phyloP scores from a whole-genome alignment of 2,113 vertebrate species.

The Gadus chalcogrammus region DNA sequence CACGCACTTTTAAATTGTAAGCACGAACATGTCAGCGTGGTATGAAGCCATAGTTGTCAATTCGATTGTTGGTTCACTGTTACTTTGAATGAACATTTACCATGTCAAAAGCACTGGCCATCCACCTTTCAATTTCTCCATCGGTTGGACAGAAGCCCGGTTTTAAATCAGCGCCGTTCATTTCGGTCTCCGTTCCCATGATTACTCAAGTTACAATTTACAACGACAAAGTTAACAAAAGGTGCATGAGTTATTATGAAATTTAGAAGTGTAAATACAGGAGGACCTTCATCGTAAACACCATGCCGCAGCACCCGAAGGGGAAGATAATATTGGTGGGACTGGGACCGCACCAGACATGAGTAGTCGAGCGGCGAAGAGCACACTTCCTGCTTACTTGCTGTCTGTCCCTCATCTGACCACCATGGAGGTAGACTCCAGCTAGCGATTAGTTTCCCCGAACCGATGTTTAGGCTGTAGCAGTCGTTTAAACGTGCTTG shows the following conservation, averaged over 20 bases:
- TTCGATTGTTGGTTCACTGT: not conserved
- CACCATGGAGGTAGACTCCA: no score
- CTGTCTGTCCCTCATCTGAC: no score
- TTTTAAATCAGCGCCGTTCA: not conserved
- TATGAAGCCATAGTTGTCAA: no score
- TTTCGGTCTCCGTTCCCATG: conserved; percentile 47
- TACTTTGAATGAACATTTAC: conserved; percentile 33
- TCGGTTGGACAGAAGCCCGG: conserved; percentile 41
- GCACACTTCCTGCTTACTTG: not conserved
- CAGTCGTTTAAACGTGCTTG: no score
- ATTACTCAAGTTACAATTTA: no score
- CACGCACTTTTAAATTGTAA: no score
- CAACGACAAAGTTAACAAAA: no score
- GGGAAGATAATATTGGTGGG: conserved; percentile 59
- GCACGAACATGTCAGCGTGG: no score
- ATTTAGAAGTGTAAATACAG: not conserved
- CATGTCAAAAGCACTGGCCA: conserved; percentile 72
- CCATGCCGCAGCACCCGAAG: accelerated
- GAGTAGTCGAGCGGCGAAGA: not conserved
- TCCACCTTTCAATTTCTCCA: conserved; percentile 66
- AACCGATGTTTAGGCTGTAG: no score
- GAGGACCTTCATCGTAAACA: not conserved
- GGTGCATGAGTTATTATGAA: no score
- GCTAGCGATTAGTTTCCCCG: no score
- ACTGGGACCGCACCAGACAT: conserved; percentile 48